Evolutionary conservation across 2,797 vertebrate genomes (phyloP).

Genomic region (Ataeniobius toweri): DNA sequence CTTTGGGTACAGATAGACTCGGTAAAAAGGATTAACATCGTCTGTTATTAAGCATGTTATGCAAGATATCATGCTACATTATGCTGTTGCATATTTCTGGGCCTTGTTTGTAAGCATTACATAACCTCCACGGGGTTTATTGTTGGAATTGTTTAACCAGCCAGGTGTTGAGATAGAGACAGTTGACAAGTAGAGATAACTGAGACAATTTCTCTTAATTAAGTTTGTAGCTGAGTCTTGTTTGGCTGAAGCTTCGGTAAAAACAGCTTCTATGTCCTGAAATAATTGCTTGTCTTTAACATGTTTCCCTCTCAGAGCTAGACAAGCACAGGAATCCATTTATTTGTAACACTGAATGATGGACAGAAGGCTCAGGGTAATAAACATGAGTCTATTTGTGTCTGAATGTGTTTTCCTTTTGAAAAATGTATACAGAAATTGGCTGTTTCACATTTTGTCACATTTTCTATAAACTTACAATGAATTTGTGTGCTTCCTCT

Average conservation of each 20-base stretch:
- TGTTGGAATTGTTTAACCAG: constrained; percentile 1
- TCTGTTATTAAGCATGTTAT: constrained; percentile 20
- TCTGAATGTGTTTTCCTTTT: not conserved
- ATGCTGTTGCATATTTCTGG: constrained; percentile 8
- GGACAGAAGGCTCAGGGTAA: constrained; percentile 7
- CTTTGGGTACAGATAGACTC: constrained; percentile 14
- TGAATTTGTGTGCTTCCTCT: not conserved
- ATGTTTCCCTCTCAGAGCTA: constrained; percentile 17
- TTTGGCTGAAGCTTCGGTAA: constrained; percentile 7
- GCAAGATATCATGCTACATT: constrained; percentile 5
- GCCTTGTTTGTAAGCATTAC: constrained; percentile 25
- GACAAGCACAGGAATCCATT: constrained; percentile 19
- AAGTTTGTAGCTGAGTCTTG: constrained; percentile 22
- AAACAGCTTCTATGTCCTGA: not conserved
- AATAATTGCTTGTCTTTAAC: constrained; percentile 18
- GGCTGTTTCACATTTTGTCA: constrained; percentile 4
- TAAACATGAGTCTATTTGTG: not conserved
- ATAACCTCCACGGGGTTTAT: constrained; percentile 2
- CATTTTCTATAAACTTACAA: constrained; percentile 8
- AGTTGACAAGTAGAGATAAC: too few relatives aligned
- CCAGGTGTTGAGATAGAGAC: not conserved
- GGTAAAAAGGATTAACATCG: not conserved
- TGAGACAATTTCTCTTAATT: not conserved
- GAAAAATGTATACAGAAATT: constrained; percentile 14
- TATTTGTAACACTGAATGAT: constrained; percentile 37